Percentiles rank a stretch among this genome's conserved stretches.
These are phyloP conservation scores for Scyliorhinus canicula DNA, from an alignment of 2,797 vertebrate species.

Conservation along the genomic window DNA sequence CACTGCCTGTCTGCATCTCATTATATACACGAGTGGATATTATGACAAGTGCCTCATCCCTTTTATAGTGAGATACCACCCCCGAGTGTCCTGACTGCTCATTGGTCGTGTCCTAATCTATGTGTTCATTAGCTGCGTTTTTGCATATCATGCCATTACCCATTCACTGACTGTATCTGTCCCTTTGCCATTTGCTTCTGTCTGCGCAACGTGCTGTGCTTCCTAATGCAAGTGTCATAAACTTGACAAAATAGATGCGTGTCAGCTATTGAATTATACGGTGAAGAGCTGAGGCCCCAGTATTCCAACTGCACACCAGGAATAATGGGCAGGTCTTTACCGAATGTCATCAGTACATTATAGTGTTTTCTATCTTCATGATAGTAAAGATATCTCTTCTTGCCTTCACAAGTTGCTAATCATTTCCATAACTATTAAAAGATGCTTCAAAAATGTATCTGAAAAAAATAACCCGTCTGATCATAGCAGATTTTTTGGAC, in stretches of 20 bases:
- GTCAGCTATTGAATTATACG: neutral
- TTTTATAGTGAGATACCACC: no score
- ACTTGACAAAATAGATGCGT: no score
- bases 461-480: neutral
- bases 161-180: neutral
- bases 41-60: no score
- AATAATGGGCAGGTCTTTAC: neutral
- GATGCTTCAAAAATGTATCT: neutral
- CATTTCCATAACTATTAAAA: neutral
- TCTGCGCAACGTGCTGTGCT: neutral
- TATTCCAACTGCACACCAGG: neutral
- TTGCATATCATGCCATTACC: no score
- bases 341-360: neutral
- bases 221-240: neutral
- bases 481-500: neutral
- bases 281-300: no score
- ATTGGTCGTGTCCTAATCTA: no score
- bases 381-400: neutral
- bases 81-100: no score
- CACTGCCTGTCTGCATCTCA: no score
- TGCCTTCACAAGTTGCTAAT: neutral
- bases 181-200: neutral
- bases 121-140: no score
- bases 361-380: neutral
- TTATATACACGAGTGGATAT: no score